phyloP scores from a whole-genome alignment of 2,797 vertebrate genomes.

The Borostomias antarcticus region DNA sequence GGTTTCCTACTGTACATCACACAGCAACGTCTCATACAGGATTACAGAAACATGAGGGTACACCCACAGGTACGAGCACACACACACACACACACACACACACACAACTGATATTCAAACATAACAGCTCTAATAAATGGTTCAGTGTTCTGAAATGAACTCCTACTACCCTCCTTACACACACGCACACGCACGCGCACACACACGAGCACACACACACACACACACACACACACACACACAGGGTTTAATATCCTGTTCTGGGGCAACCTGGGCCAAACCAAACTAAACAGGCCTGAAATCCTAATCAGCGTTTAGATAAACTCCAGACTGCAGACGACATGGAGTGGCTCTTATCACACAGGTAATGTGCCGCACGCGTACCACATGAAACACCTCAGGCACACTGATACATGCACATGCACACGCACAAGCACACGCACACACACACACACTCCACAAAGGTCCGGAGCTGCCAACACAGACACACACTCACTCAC shows the following conservation, averaged over 20 bases:
- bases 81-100: too few relatives aligned
- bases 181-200: constrained; percentile 14
- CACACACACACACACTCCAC: neutral
- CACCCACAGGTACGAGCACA: too few relatives aligned
- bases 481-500: neutral
- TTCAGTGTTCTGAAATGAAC: too few relatives aligned
- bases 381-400: constrained; percentile 55
- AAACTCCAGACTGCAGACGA: constrained; percentile 70
- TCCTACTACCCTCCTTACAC: too few relatives aligned
- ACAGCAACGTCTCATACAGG: too few relatives aligned
- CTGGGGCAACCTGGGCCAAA: constrained; percentile 37
- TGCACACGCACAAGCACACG: neutral
- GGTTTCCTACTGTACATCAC: too few relatives aligned
- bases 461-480: neutral
- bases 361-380: constrained; percentile 35
- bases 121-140: too few relatives aligned
- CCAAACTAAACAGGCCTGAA: constrained; percentile 56
- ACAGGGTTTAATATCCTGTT: constrained; percentile 21
- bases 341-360: constrained; percentile 67
- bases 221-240: constrained; percentile 8
- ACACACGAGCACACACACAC: constrained; percentile 6
- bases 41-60: too few relatives aligned
- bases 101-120: too few relatives aligned
- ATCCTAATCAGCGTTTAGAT: constrained; percentile 69
- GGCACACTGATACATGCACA: neutral